Percentiles rank a stretch among this genome's conserved stretches.
phyloP scores from a whole-genome alignment of 2,797 vertebrate genomes.

The Vespertilio murinus region DNA sequence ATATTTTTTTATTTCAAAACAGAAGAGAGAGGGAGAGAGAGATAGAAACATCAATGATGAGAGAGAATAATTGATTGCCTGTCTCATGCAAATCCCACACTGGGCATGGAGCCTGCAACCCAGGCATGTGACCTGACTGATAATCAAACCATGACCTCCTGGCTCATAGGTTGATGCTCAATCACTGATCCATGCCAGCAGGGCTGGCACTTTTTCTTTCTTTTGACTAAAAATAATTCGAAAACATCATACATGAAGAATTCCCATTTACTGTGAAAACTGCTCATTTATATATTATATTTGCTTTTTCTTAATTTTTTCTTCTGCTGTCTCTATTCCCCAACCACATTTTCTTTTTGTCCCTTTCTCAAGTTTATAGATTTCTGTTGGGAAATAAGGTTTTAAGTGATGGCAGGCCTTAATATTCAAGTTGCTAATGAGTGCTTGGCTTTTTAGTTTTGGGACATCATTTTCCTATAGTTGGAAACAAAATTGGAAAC shows the following conservation, averaged over 20 bases:
- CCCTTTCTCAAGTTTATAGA: background rate
- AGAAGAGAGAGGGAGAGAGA: too few relatives aligned
- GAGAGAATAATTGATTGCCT: too few relatives aligned
- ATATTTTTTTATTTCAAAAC: too few relatives aligned
- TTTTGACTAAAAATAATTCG: background rate
- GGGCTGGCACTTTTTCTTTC: background rate
- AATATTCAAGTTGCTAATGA: background rate
- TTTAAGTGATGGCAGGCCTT: background rate
- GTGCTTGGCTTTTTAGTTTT: background rate
- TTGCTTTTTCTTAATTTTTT: background rate
- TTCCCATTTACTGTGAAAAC: constrained; percentile 12
- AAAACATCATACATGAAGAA: background rate
- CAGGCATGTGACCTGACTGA: too few relatives aligned
- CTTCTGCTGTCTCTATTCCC: background rate
- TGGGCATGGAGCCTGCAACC: too few relatives aligned
- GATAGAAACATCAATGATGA: too few relatives aligned
- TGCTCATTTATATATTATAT: background rate
- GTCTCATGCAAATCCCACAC: too few relatives aligned
- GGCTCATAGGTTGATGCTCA: too few relatives aligned
- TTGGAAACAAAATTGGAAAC: background rate
- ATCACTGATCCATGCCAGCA: too few relatives aligned
- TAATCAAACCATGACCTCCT: too few relatives aligned
- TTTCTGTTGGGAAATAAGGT: background rate
- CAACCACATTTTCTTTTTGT: background rate
- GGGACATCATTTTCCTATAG: background rate